Evolutionary conservation across 2,888 invertebrate genomes (phyloP), one percentile per base, ranked within the genome.

Genomic region (Sinelater perroti): DNA sequence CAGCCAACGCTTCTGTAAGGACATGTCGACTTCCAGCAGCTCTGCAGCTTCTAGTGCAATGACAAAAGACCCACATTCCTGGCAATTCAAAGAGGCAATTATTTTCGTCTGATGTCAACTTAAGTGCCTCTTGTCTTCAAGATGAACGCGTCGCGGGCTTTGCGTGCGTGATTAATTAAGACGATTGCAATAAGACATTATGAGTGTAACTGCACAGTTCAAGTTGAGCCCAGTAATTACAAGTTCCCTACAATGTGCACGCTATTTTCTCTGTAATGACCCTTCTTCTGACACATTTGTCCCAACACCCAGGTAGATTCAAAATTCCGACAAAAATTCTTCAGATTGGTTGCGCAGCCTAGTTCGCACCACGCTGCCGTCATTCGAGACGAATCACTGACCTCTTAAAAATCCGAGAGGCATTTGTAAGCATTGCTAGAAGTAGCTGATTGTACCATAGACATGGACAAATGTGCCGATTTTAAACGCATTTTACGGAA

Each of bases 21-120:
- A 40, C 24, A 24, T 24, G 40, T 16, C 14, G 40, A 40, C 26
- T n/a, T 40, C 14, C 14, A 40, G 24, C 24, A 40, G 21, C 24
- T 40, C 24, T 24, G 40, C 13, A 13, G 40, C 40, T 24, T 38
- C 18, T 42, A 8, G 33, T 33, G 52, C 33, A 20, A 52, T 42
- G 40, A 52, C 31, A 42, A 40, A 52, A 44, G 40, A 16, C 44
- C 38, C 46, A 46, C 54, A 54, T 54, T 54, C 54, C 20, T 46
- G 10, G 20, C 54, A 54, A 54, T 54, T 54, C 46, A 54, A 54
- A 54, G 46, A 40, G 33, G 35, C 35, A 52, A 52, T 52, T 52
- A 52, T 44, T 44, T 44, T 52, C 26, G 50, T 50, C 50, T 38
- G 50, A 50, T 50, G 50, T 50, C 38, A 20, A 21, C 26, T 38